Base-by-base conservation (phyloP, 2,797 vertebrate genomes). In the Ammospiza maritima region DNA sequence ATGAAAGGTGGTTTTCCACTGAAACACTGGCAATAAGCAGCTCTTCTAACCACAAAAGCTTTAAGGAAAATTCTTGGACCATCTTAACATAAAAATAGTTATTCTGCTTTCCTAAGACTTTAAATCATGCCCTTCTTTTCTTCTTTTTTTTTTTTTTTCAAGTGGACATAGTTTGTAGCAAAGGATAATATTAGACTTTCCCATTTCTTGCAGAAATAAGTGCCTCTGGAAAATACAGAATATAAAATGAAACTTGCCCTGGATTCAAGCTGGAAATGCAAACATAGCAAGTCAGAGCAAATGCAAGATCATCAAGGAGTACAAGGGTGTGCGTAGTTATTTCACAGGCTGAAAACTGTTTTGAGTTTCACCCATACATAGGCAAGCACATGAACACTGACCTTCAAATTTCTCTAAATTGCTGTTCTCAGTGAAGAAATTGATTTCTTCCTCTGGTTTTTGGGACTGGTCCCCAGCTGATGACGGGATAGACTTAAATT, bases 1-100 rank as follows among this genome's bases (percentile, higher is more conserved):
- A 92, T 66, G 36, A 80, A 81, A 92, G 81, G 47, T 34, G 58
- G 66, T 58, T 95, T 95, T 89, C 65, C 42, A 89, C 42, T 87
- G 65, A 92, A 87, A 92, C 20, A 57, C 27, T 57, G 75, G 58
- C 61, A 85, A 74, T 85, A 94, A 75, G 44, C 40, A 90, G 62
- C 14, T 50, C 56, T 87, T 91, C 29, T 64, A 89, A 80, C 66
- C 73, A 74, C 14, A 60, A 44, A 62, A 45, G 25, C 56, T 71
- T 65, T n/a, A 58, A 54, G 72, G 92, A 92, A 96, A 92, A 85
- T 62, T 77, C 30, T 82, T 58, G 62, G 7, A 65, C 62, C 54
- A 75, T 66, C 57, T 64, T 71, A 8, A 82, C 18, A 38, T 77
- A 83, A 91, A 91, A 94, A 64, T 8, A 82, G 44, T 66, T 76